Evolutionary conservation across 2,888 invertebrate species (phyloP), one percentile per base, ranked within the genome.

Genomic region (Nomada ferruginata): DNA sequence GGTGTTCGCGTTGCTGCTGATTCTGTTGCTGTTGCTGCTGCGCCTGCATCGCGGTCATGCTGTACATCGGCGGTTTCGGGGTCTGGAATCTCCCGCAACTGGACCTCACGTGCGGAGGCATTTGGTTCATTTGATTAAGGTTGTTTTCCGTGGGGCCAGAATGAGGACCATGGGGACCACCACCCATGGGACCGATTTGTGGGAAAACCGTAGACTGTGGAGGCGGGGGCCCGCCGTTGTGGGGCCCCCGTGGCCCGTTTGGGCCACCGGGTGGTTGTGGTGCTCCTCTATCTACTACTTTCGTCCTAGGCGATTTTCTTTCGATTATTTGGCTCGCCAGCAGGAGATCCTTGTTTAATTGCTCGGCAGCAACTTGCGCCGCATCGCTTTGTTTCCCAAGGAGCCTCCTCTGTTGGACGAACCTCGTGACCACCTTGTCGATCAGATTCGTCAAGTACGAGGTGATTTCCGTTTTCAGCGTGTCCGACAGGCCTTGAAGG

Each of bases 381-480:
- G 97, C 97, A 89, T 97, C 97, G 70, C 96, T 95, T 92, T 97
- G 97, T 92, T 97, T 97, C 82, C 96, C 96, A 88, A 96, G 94
- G 87, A 96, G 96, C 86, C 97, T 95, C 83, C 97, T 95, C 93
- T 97, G 97, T 88, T 97, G 97, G 82, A 97, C 96, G 92, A 97
- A 98, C 89, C 97, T 95, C 44, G 97, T 96, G 82, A 98, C 96
- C 81, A 98, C 97, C 26, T 97, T 97, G 94, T 99, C 98, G 87
- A 99, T 97, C 61, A 98, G 95, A 87, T 96, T 97, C 23, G 97
- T 96, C 61, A 99, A 94, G 1, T 97, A 97, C 53, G 97, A 96
- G 36, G 97, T 96, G 86, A 99, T 97, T 94, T 99, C 98, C 70
- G 96, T 96, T 94, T 99, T 99, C 7, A 99, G 95, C 74, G 97